These are phyloP conservation scores for Nasonia longicornis DNA, from an alignment of 1,140 invertebrate genomes.

Conservation along the genomic window DNA sequence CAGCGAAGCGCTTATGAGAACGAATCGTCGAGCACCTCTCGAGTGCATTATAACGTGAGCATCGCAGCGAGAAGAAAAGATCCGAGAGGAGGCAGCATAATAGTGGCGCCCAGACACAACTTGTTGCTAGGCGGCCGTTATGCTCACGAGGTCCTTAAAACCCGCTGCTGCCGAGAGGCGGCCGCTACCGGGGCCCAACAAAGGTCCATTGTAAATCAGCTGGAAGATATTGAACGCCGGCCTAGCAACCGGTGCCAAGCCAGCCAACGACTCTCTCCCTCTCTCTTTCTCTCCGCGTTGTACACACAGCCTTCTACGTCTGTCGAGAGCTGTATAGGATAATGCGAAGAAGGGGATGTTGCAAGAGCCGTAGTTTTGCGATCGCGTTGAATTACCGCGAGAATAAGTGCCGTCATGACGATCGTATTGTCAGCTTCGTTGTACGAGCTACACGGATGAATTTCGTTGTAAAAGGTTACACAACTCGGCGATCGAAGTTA, in stretches of 20 bases:
- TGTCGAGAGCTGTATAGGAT: background rate
- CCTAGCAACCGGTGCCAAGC: background rate
- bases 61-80: background rate
- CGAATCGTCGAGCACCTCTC: too few species aligned
- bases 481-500: too few species aligned
- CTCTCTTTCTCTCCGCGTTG: background rate
- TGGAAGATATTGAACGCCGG: background rate
- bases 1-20: too few species aligned
- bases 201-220: constrained; percentile 17
- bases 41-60: too few species aligned
- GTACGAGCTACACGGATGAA: too few species aligned
- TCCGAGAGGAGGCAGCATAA: background rate
- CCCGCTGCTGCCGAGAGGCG: background rate
- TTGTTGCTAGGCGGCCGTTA: constrained; percentile 58
- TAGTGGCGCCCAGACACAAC: constrained; percentile 43
- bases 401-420: too few species aligned
- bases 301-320: background rate
- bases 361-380: background rate
- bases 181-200: background rate
- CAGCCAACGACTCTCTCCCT: background rate
- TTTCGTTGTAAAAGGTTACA: too few species aligned
- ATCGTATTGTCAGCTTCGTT: too few species aligned
- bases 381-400: too few species aligned
- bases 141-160: constrained; percentile 22
- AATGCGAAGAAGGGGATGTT: background rate